Conservation (phyloP, 2,797 vertebrate genomes). For the Pseudomugil gertrudae region DNA sequence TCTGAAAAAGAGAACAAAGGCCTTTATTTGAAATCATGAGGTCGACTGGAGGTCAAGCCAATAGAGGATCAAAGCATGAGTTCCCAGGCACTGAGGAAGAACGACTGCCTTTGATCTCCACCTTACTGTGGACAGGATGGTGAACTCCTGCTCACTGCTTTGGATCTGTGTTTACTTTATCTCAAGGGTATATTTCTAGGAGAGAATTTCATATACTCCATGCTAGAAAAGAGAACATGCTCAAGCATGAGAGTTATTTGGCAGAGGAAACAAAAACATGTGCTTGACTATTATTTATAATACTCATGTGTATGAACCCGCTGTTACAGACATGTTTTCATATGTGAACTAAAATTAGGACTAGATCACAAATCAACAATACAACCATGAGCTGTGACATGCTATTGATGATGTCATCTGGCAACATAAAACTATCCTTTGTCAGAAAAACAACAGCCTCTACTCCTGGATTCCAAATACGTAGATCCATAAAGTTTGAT, state of each 20-base stretch:
- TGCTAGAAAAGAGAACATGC: slow-evolving; percentile 26
- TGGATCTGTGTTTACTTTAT: slow-evolving; percentile 74
- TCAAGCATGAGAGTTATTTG: slow-evolving; percentile 11
- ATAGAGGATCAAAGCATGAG: slow-evolving; percentile 78
- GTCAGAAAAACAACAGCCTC: neutral
- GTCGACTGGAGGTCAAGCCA: slow-evolving; percentile 76
- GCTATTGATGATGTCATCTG: neutral
- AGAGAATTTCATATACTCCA: slow-evolving; percentile 32
- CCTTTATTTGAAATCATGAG: slow-evolving; percentile 72
- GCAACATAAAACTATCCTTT: neutral
- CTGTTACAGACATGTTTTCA: neutral
- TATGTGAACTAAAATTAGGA: neutral
- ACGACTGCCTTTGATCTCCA: slow-evolving; percentile 75
- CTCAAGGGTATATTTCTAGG: slow-evolving; percentile 63
- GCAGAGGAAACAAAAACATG: slow-evolving; percentile 5
- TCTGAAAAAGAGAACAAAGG: slow-evolving; percentile 70
- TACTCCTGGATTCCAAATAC: no score
- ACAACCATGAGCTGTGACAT: neutral
- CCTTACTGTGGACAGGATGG: slow-evolving; percentile 73
- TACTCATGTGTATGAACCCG: neutral
- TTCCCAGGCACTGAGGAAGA: slow-evolving; percentile 68
- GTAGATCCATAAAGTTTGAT: no score
- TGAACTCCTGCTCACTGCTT: slow-evolving; percentile 62
- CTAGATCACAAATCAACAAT: neutral
- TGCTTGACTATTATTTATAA: slow-evolving; percentile 12